Evolutionary conservation across 2,113 vertebrate species (phyloP).

Genomic region (Engraulis encrasicolus): DNA sequence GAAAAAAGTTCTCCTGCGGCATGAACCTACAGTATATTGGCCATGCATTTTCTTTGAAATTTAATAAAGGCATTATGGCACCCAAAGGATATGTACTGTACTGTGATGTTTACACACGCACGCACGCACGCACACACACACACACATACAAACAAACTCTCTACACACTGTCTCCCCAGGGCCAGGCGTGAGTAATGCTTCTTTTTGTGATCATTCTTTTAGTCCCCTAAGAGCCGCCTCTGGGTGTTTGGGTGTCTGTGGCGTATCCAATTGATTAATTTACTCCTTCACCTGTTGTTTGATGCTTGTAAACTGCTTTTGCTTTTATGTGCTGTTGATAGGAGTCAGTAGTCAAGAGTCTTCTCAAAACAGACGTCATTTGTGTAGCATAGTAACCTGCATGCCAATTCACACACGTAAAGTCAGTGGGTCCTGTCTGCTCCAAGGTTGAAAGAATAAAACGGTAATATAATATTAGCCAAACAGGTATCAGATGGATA

Average conservation of each 20-base stretch:
- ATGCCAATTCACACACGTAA: not conserved
- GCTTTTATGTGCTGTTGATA: not conserved
- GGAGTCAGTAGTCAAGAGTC: too few relatives aligned
- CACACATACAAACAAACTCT: too few relatives aligned
- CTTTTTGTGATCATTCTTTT: not conserved
- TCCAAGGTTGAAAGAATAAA: not conserved
- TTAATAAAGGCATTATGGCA: too few relatives aligned
- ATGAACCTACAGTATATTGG: too few relatives aligned
- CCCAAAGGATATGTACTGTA: too few relatives aligned
- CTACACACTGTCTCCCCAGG: not conserved
- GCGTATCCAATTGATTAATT: not conserved
- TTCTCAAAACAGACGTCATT: too few relatives aligned
- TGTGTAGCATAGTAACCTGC: too few relatives aligned
- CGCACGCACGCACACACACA: too few relatives aligned
- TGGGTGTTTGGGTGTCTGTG: not conserved
- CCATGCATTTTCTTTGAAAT: too few relatives aligned
- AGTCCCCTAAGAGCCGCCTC: not conserved
- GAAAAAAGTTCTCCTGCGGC: too few relatives aligned
- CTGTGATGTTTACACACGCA: too few relatives aligned
- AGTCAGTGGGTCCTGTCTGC: not conserved
- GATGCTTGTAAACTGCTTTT: not conserved
- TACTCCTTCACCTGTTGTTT: not conserved
- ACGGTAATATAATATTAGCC: not conserved
- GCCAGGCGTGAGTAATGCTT: not conserved
- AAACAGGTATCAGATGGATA: constrained; percentile 3